phyloP scores from a whole-genome alignment of 2,113 vertebrate genomes.

The Thalassarche chlororhynchos region DNA sequence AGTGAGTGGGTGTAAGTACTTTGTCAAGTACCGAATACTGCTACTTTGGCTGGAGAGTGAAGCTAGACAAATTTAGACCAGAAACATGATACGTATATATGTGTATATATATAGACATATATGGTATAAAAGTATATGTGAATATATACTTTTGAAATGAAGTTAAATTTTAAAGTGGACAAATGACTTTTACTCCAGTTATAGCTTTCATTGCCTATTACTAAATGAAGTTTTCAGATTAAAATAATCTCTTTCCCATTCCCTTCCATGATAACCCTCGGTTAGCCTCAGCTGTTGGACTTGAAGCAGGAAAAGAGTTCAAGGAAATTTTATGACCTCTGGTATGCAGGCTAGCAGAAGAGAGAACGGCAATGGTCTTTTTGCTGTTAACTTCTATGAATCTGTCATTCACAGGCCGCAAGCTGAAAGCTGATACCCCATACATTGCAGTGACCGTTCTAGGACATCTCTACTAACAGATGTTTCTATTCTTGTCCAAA shows the following conservation, averaged over 20 bases:
- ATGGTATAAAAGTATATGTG: neutral
- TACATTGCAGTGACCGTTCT: slow-evolving; percentile 46
- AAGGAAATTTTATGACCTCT: slow-evolving; percentile 8
- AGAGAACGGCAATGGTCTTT: neutral
- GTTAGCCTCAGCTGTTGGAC: neutral
- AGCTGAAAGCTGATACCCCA: slow-evolving; percentile 42
- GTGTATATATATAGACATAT: neutral
- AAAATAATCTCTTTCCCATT: neutral
- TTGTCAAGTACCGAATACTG: slow-evolving; percentile 6
- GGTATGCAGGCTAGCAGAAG: neutral
- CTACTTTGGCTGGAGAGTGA: slow-evolving; percentile 51
- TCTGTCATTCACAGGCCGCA: slow-evolving; percentile 38
- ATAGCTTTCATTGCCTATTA: neutral
- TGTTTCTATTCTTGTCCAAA: slow-evolving; percentile 69
- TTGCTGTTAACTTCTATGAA: slow-evolving; percentile 25
- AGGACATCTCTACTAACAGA: slow-evolving; percentile 63
- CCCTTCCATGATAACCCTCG: neutral
- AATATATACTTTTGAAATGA: neutral
- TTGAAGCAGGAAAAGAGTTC: neutral
- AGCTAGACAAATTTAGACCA: slow-evolving; percentile 39
- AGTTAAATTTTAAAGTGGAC: slow-evolving; percentile 8
- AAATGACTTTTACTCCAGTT: neutral
- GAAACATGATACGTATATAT: neutral
- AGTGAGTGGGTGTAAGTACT: slow-evolving; percentile 40
- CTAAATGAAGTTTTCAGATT: neutral